Evolutionary conservation across 2,113 vertebrate species (phyloP), one percentile per base, ranked within the genome.

Genomic region (Ictidomys tridecemlineatus): DNA sequence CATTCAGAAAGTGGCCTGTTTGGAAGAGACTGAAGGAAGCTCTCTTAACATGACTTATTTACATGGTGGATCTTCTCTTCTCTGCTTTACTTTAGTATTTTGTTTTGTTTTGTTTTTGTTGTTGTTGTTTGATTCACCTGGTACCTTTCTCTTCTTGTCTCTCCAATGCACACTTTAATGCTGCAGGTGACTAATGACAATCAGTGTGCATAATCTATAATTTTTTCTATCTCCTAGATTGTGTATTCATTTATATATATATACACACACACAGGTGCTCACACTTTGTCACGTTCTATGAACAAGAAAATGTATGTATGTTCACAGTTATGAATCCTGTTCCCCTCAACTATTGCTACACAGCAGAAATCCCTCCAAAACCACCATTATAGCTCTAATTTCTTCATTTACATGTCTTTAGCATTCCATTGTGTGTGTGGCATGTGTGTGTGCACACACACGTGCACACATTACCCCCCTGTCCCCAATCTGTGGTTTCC

Each of bases 1-100:
- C 14, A 82, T 2, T 6, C 4, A n/a, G 18, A 4, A 58, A 77
- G 4, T 2, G 3, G 16, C 4, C 28, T 42, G 11, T 2, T 1
- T 32, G 2, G 48, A 65, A 87, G 28, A 34, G 70, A 1, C 11
- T 56, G 13, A 48, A 53, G 16, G 13, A 34, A 20, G 22, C 5
- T 1, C 8, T n/a, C 58, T n/a, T 32, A 32, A 24, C 24, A 1
- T 26, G 11, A 2, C 28, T 53, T 65, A 11, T 51, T 37, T 39
- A 72, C n/a, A 69, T 78, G 32, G 11, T 22, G 8, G 1, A 16
- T 37, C 34, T 63, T 70, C 34, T 16, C 26, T 17, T 8, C 45
- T 8, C 45, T 67, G 20, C 42, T 69, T 16, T 1, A 53, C 4
- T 9, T 48, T 70, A 30, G 2, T 11, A 67, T 92, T 53, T 3